Evolutionary conservation across 2,888 invertebrate genomes (phyloP).

Genomic region (Neria commutata): DNA sequence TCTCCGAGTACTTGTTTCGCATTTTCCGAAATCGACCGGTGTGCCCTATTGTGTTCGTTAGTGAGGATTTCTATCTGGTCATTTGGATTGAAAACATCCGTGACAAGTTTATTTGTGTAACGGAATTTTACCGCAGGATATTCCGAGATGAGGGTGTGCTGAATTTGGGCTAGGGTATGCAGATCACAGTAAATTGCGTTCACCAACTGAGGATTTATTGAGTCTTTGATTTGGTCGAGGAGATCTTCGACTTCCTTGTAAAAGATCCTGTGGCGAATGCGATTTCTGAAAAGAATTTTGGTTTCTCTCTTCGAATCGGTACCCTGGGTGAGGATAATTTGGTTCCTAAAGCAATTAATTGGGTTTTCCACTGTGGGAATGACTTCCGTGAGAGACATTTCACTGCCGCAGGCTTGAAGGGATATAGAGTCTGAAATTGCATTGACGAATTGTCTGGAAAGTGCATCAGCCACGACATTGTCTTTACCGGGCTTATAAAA

Average conservation of each 20-base stretch:
- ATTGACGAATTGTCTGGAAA: slow-evolving; percentile 13
- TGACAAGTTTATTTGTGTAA: slow-evolving; percentile 7
- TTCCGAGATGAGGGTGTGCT: no score
- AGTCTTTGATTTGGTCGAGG: background rate
- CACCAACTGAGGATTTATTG: slow-evolving; percentile 5
- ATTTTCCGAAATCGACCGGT: no score
- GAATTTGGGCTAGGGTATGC: no score
- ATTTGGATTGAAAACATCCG: no score
- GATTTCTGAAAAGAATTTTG: slow-evolving; percentile 7
- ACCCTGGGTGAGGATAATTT: background rate
- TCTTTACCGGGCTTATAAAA: slow-evolving; percentile 10
- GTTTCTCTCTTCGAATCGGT: background rate
- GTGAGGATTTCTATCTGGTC: no score
- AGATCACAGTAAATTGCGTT: no score
- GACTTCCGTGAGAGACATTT: background rate
- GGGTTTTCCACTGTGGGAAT: slow-evolving; percentile 3
- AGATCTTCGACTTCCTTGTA: slow-evolving; percentile 3
- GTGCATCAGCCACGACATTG: slow-evolving; percentile 6
- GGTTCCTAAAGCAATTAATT: slow-evolving; percentile 14
- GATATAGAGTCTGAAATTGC: background rate
- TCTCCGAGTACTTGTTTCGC: background rate
- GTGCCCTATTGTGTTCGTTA: no score
- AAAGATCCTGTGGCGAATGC: slow-evolving; percentile 8
- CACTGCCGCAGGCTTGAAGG: background rate
- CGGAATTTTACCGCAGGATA: slow-evolving; percentile 3